Conservation (phyloP, 2,113 vertebrate genomes). For the Anguilla japonica region DNA sequence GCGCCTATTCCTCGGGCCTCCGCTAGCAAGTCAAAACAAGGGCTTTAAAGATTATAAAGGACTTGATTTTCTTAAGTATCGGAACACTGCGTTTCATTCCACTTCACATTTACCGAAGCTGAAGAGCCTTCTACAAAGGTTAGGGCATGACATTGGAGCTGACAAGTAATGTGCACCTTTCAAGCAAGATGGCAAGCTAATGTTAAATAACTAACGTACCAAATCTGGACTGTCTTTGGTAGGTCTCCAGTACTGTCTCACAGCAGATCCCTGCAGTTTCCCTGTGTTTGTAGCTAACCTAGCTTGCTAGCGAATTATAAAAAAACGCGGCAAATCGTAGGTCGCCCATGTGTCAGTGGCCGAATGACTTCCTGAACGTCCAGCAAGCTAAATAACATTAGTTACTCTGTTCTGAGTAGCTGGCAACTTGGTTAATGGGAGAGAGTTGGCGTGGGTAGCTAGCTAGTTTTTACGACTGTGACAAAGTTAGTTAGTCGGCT, state of each 20-base stretch:
- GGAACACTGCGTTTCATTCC: too few species aligned
- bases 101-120: not conserved
- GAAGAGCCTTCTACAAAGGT: not conserved
- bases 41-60: not conserved
- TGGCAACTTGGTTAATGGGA: not conserved
- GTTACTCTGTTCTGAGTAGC: not conserved
- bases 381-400: not conserved
- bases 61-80: not conserved
- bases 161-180: not conserved
- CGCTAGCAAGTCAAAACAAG: not conserved
- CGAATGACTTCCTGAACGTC: not conserved
- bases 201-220: not conserved
- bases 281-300: conserved; percentile 3
- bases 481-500: not conserved
- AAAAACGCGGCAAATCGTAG: not conserved
- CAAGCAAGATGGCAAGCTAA: not conserved
- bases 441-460: too few species aligned
- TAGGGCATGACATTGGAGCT: conserved; percentile 17
- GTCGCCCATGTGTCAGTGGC: not conserved
- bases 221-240: not conserved
- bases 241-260: not conserved
- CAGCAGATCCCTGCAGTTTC: not conserved
- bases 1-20: conserved; percentile 21
- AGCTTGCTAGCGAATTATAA: not conserved
- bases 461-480: not conserved